Conservation (phyloP, 2,113 vertebrate genomes). For the Nothobranchius kuhntae region DNA sequence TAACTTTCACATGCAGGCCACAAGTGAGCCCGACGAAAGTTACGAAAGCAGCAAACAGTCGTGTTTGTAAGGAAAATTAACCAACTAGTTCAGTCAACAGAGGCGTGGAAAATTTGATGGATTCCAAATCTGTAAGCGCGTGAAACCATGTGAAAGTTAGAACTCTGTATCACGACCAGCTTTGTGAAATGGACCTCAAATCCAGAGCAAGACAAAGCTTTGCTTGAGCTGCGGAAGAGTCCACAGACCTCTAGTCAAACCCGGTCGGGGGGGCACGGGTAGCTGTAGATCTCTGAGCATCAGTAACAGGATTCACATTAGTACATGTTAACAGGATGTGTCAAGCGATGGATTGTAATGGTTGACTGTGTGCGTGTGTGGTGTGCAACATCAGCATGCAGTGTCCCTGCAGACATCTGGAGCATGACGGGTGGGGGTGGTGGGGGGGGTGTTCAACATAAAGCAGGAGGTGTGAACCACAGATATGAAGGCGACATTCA, state of each 20-base stretch:
- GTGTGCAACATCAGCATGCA: slow-evolving; percentile 64
- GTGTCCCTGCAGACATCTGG: slow-evolving; percentile 55
- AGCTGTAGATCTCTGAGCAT: slow-evolving; percentile 43
- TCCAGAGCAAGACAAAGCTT: slow-evolving; percentile 73
- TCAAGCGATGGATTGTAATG: slow-evolving; percentile 52
- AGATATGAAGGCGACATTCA: slow-evolving; percentile 71
- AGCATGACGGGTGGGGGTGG: not conserved
- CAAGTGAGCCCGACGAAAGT: slow-evolving; percentile 34
- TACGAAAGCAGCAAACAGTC: slow-evolving; percentile 21
- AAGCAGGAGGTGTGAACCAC: slow-evolving; percentile 50
- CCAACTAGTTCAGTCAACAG: slow-evolving; percentile 18
- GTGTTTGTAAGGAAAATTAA: slow-evolving; percentile 26
- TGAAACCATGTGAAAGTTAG: slow-evolving; percentile 75
- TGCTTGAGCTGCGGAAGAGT: slow-evolving; percentile 58
- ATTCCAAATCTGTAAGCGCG: slow-evolving; percentile 22
- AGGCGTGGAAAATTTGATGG: slow-evolving; percentile 19
- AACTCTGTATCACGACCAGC: slow-evolving; percentile 61
- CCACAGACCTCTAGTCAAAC: slow-evolving; percentile 62
- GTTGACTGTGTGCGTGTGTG: slow-evolving; percentile 23
- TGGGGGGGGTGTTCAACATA: slow-evolving; percentile 23
- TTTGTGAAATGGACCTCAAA: slow-evolving; percentile 71
- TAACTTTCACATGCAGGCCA: slow-evolving; percentile 77
- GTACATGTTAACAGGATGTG: slow-evolving; percentile 67
- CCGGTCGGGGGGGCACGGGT: slow-evolving; percentile 35
- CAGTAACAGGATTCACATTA: slow-evolving; percentile 62